Conservation (phyloP, 2,113 vertebrate species). For the Orthochromis indermauri region DNA sequence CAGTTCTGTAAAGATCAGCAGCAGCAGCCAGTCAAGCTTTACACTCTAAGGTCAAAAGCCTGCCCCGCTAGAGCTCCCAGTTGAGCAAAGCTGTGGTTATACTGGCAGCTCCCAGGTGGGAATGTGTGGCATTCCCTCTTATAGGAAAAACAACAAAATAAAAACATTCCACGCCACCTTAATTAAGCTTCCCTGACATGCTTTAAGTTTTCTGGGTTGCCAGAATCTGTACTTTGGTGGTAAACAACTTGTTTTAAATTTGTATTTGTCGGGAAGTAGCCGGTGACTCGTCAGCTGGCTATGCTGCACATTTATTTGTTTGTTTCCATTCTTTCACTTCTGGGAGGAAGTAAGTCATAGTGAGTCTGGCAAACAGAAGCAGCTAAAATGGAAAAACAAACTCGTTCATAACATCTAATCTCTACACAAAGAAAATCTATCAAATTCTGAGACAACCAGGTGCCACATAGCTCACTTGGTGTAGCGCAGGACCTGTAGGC, state of each 20-base stretch:
- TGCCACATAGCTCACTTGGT: background rate
- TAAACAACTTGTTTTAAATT: slow-evolving; percentile 10
- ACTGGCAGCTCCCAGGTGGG: background rate
- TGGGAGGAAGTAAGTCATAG: background rate
- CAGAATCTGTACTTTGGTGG: background rate
- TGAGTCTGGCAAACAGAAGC: background rate
- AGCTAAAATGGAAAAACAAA: background rate
- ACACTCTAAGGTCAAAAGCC: background rate
- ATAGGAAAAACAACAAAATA: background rate
- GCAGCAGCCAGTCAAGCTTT: background rate
- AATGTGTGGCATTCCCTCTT: background rate
- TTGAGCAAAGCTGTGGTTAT: background rate
- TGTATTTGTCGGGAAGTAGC: slow-evolving; percentile 1
- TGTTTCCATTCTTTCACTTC: background rate
- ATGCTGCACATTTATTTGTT: background rate
- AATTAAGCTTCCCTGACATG: background rate
- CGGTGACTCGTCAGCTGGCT: background rate
- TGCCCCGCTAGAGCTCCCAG: background rate
- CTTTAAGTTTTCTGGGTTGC: background rate
- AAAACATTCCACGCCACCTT: background rate
- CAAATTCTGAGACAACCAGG: background rate
- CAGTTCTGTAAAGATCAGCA: background rate
- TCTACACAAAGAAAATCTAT: background rate
- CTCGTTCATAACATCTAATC: background rate
- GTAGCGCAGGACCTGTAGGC: background rate